Evolutionary conservation across 2,888 invertebrate species (phyloP).

Genomic region (Sericinus montela): DNA sequence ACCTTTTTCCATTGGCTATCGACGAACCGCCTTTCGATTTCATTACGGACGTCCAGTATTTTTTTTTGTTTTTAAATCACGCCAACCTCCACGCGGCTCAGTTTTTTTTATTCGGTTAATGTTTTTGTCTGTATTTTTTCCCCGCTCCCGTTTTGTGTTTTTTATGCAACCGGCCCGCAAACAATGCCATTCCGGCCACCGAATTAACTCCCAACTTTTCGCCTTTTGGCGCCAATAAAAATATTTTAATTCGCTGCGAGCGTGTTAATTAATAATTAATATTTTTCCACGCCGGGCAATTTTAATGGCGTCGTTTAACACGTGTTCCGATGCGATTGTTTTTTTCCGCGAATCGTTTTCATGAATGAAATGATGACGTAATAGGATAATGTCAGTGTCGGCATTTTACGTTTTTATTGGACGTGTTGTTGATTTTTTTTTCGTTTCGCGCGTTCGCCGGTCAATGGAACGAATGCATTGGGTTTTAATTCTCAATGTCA

Average conservation of each 20-base stretch:
- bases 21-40: constrained; percentile 79
- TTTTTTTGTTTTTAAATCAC: constrained; percentile 79
- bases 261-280: constrained; percentile 77
- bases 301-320: constrained; percentile 72
- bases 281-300: constrained; percentile 66
- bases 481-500: constrained; percentile 77
- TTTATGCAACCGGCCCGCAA: constrained; percentile 72
- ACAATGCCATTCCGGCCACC: constrained; percentile 74
- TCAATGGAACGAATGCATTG: constrained; percentile 73
- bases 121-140: constrained; percentile 61
- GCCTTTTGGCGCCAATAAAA: constrained; percentile 75
- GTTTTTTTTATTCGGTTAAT: constrained; percentile 55
- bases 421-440: constrained; percentile 64
- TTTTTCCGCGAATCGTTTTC: constrained; percentile 68
- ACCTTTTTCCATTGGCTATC: constrained; percentile 75
- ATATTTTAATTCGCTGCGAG: constrained; percentile 73
- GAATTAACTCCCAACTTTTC: constrained; percentile 75
- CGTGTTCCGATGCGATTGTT: constrained; percentile 70
- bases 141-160: constrained; percentile 61
- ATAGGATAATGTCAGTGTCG: constrained; percentile 76
- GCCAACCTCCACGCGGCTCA: constrained; percentile 59
- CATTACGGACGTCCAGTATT: constrained; percentile 75
- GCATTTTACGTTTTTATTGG: constrained; percentile 77
- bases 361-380: constrained; percentile 78
- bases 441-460: constrained; percentile 56